Percentiles rank a stretch among this genome's conserved stretches.
Conservation (phyloP, 2,113 vertebrate species). For the Onychorhynchus coronatus region DNA sequence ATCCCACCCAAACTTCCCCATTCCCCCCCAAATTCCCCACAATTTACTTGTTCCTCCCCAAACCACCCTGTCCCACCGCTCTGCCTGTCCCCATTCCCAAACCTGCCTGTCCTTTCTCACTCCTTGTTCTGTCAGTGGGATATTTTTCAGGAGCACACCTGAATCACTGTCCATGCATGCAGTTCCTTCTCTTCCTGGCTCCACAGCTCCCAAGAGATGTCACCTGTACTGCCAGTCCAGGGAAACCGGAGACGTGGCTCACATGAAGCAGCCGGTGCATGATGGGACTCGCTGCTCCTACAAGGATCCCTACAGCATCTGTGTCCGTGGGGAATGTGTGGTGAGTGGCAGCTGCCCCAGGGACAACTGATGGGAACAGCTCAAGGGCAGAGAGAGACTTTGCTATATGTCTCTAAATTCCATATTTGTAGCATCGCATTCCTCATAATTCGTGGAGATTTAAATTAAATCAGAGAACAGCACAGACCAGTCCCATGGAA, state of each 20-base stretch:
- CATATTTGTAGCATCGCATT: neutral
- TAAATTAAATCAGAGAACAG: neutral
- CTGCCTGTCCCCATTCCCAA: neutral
- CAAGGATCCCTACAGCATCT: constrained; percentile 92
- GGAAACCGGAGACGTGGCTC: constrained; percentile 83
- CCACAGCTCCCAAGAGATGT: constrained; percentile 87
- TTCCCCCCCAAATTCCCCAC: neutral
- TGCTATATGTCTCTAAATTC: neutral
- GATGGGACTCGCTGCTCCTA: constrained; percentile 96
- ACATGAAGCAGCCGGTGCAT: constrained; percentile 92
- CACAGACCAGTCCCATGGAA: neutral
- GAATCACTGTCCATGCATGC: neutral
- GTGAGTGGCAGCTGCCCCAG: constrained; percentile 72
- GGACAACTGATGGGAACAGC: neutral
- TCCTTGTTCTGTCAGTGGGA: neutral
- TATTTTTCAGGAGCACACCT: neutral
- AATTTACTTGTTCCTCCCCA: neutral
- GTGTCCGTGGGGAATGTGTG: constrained; percentile 94
- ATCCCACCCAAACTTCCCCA: neutral
- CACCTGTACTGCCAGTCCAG: constrained; percentile 95
- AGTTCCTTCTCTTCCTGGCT: neutral
- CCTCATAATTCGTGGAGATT: neutral
- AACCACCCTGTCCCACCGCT: neutral
- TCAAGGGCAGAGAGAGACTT: fast-evolving
- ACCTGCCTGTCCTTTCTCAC: too few relatives aligned